Evolutionary conservation across 1,140 invertebrate genomes (phyloP), one percentile per base, ranked within the genome.

Genomic region (Diachasma alloeum): DNA sequence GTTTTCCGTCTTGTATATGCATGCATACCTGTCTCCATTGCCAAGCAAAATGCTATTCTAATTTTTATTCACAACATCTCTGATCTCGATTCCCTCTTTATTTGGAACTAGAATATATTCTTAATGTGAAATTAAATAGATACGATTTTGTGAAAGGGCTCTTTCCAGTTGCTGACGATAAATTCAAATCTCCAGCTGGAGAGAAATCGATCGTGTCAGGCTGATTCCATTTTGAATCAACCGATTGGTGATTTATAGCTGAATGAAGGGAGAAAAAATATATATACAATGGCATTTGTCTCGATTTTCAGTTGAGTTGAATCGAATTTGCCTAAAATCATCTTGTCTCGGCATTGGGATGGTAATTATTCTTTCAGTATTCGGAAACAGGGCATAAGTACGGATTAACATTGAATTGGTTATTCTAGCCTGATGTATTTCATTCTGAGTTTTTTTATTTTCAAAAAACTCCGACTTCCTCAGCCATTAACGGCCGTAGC

Each of bases 381-480:
- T 37, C 0, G 15, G 5, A 37, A 39, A 37, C n/a, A 37, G 15
- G 8, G 8, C n/a, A 68, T 26, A 37, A 75, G 76, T 78, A 81
- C 78, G 82, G 82, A 83, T 87, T 88, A 87, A 86, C 85, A 86
- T 88, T 86, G 84, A 86, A 87, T 86, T 48, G 81, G 83, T 76
- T 79, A 80, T 71, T 81, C 67, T 75, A 44, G 67, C 75, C 79
- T 68, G n/a, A n/a, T n/a, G 81, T 74, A 53, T 73, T 79, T 78
- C 75, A 44, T 39, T 76, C 42, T 53, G n/a, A 67, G 24, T 66
- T 70, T n/a, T n/a, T n/a, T n/a, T n/a, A n/a, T n/a, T n/a, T n/a
- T n/a, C n/a, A n/a, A n/a, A n/a, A n/a, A n/a, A n/a, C n/a, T n/a
- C n/a, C n/a, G n/a, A n/a, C n/a, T n/a, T n/a, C n/a, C n/a, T n/a